Percentiles rank a stretch among this genome's conserved stretches.
Conservation (phyloP, 2,113 vertebrate species). For the Festucalex cinctus region DNA sequence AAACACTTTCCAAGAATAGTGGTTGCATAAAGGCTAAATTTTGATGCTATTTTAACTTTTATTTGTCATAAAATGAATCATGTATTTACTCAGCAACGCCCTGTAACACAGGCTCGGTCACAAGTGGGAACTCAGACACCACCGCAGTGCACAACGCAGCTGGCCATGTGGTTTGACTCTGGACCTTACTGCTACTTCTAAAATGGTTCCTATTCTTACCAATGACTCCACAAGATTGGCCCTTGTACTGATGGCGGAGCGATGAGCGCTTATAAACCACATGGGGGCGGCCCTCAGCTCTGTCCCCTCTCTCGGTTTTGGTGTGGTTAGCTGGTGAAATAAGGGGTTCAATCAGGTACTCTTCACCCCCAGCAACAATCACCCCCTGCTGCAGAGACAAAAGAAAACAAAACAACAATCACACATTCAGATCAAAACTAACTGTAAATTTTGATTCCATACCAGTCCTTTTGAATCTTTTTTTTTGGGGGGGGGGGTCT, state of each 20-base stretch:
- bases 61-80: slow-evolving; percentile 18
- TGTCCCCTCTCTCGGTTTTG: slow-evolving; percentile 52
- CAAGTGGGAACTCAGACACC: slow-evolving; percentile 31
- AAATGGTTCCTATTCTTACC: slow-evolving; percentile 71
- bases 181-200: slow-evolving; percentile 10
- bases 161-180: slow-evolving; percentile 20
- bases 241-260: slow-evolving; percentile 90
- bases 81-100: slow-evolving; percentile 40
- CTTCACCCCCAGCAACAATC: slow-evolving; percentile 91
- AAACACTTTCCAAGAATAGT: background rate
- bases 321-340: slow-evolving; percentile 76
- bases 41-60: background rate
- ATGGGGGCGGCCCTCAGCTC: slow-evolving; percentile 85
- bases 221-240: slow-evolving; percentile 92
- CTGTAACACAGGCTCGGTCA: slow-evolving; percentile 34
- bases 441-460: background rate
- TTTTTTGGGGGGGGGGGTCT: no score
- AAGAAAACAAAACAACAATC: slow-evolving; percentile 33
- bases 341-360: slow-evolving; percentile 96
- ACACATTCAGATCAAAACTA: slow-evolving; percentile 7
- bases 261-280: slow-evolving; percentile 97
- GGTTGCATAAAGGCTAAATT: slow-evolving; percentile 1
- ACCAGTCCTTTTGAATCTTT: background rate
- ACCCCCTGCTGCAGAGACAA: slow-evolving; percentile 84
- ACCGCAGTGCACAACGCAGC: slow-evolving; percentile 34